Evolutionary conservation across 2,888 invertebrate genomes (phyloP).

Genomic region (Eupithecia tripunctaria): DNA sequence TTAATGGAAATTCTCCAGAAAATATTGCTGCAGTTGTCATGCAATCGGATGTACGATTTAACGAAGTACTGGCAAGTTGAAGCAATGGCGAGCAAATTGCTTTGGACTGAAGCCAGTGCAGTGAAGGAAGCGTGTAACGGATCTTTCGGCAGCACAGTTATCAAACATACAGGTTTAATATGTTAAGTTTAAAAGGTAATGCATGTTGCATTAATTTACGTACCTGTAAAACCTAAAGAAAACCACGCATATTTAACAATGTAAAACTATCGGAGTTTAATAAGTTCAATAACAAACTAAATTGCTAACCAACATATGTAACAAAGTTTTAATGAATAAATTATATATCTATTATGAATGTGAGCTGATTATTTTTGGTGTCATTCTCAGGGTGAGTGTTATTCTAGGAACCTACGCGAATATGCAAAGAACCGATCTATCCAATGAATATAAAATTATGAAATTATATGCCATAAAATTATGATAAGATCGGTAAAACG

Average conservation of each 20-base stretch:
- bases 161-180: constrained; percentile 27
- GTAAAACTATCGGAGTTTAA: neutral
- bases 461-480: constrained; percentile 45
- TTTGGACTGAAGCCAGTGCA: constrained; percentile 44
- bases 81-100: constrained; percentile 35
- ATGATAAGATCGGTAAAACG: constrained; percentile 41
- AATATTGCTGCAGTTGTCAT: constrained; percentile 34
- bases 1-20: constrained; percentile 23
- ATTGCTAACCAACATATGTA: too few species aligned
- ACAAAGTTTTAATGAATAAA: too few species aligned
- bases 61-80: constrained; percentile 31
- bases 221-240: neutral
- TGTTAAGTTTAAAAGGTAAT: constrained; percentile 9
- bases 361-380: neutral
- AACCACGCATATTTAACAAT: neutral
- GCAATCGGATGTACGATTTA: constrained; percentile 31
- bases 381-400: neutral
- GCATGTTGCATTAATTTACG: neutral
- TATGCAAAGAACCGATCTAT: constrained; percentile 30
- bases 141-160: constrained; percentile 36
- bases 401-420: constrained; percentile 18
- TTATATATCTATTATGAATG: too few species aligned
- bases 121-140: constrained; percentile 32
- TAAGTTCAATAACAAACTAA: too few species aligned
- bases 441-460: constrained; percentile 38